These are phyloP conservation scores for Dunckerocampus dactyliophorus DNA, from an alignment of 2,113 vertebrate genomes.

Conservation along the genomic window DNA sequence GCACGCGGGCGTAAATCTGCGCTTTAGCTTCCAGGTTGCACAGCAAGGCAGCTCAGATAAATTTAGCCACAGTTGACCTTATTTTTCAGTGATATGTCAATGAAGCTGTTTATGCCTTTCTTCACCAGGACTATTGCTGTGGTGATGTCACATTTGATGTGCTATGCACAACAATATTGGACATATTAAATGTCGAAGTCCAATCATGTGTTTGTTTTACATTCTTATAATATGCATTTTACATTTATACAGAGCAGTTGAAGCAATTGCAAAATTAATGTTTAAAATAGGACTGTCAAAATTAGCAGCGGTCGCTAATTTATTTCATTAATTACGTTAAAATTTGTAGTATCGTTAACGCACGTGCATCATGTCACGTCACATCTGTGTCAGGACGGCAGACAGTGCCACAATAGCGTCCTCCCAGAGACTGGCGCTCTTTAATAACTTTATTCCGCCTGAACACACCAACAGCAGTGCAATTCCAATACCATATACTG, in stretches of 20 bases:
- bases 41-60: slow-evolving; percentile 53
- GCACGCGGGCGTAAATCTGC: slow-evolving; percentile 53
- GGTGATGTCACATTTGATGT: neutral
- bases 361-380: no score
- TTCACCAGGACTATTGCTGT: neutral
- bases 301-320: no score
- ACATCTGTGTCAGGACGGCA: no score
- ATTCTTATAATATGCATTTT: neutral
- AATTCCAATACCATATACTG: no score
- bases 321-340: no score
- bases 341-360: no score
- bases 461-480: no score
- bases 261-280: neutral
- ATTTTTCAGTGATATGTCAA: slow-evolving; percentile 38
- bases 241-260: slow-evolving; percentile 1
- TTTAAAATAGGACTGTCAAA: neutral
- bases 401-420: no score
- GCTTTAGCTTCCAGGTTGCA: slow-evolving; percentile 55
- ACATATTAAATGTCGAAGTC: no score
- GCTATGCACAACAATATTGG: neutral
- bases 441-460: no score
- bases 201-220: neutral
- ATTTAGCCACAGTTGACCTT: slow-evolving; percentile 60
- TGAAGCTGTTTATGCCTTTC: neutral
- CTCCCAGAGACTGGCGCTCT: no score